Base-by-base conservation (phyloP, 2,888 invertebrate genomes). In the Apamea sordens region DNA sequence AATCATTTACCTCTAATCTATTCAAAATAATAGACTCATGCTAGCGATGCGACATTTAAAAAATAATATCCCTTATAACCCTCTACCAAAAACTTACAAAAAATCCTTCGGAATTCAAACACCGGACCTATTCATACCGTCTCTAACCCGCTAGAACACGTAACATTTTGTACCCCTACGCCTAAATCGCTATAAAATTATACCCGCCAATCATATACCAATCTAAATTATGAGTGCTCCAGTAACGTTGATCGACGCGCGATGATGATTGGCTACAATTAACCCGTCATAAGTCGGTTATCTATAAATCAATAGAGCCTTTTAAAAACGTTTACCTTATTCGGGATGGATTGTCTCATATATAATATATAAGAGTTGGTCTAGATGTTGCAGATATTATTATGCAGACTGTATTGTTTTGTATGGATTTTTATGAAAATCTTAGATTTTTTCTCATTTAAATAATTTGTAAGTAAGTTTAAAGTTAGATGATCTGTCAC, bases 241-340 rank as follows among this genome's bases (percentile, higher is more conserved):
- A 79, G 79, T 83, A 81, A 83, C 77, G 80, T 82, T 76, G 77
- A 89, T 90, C 86, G 89, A 89, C 83, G 83, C 88, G 87, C 84
- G 87, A 89, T 86, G 89, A 87, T 92, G 92, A 93, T 92, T 91
- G 91, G 86, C 89, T 77, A 76, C 92, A 92, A 94, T 94, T 93
- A 94, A 78, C 91, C 90, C 92, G 93, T 94, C 94, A 91, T 83
- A 88, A 83, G 83, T 79, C 82, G 80, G 83, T 88, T 85, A 92
- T 92, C 92, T 91, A 94, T 93, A 93, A 93, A 94, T 93, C 94
- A 93, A 91, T 92, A 90, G 85, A 82, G 79, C 80, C 79, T 78
- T 80, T 79, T 82, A 78, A 81, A 83, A 82, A 74, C 81, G 81
- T 83, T 87, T 86, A 83, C 85, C 79, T 84, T 73, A 81, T 78